phyloP scores from a whole-genome alignment of 2,113 vertebrate species.

The Plestiodon gilberti region DNA sequence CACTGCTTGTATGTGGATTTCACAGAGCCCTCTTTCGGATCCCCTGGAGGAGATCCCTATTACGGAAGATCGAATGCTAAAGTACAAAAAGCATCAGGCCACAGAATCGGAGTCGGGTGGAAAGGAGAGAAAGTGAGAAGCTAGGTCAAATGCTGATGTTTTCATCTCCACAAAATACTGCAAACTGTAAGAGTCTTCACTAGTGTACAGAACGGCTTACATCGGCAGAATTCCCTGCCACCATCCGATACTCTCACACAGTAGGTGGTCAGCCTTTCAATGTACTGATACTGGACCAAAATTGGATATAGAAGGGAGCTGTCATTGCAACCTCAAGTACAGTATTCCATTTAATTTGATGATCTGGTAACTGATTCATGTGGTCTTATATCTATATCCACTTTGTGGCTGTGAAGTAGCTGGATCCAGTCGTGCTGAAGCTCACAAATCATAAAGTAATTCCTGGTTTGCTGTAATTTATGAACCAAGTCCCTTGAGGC shows the following conservation, averaged over 20 bases:
- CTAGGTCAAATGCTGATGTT: conserved; percentile 23
- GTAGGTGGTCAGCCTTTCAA: background rate
- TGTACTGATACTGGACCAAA: background rate
- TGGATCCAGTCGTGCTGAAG: background rate
- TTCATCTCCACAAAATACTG: conserved; percentile 6
- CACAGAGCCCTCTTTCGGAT: background rate
- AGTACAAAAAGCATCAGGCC: background rate
- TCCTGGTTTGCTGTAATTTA: background rate
- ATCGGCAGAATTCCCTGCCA: background rate
- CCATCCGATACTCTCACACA: background rate
- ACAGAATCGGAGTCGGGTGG: conserved; percentile 33
- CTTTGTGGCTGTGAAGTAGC: background rate
- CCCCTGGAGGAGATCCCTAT: background rate
- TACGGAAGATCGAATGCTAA: conserved; percentile 36
- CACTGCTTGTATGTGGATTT: background rate
- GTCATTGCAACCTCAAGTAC: background rate
- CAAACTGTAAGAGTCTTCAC: background rate
- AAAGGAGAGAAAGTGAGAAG: conserved; percentile 25
- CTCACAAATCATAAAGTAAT: background rate
- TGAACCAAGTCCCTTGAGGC: background rate
- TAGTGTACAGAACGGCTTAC: background rate
- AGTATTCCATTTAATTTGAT: background rate
- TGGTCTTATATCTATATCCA: background rate
- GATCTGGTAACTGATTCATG: background rate
- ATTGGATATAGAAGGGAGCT: background rate